phyloP scores from a whole-genome alignment of 2,888 invertebrate species.

The Oxystoma pomonae region DNA sequence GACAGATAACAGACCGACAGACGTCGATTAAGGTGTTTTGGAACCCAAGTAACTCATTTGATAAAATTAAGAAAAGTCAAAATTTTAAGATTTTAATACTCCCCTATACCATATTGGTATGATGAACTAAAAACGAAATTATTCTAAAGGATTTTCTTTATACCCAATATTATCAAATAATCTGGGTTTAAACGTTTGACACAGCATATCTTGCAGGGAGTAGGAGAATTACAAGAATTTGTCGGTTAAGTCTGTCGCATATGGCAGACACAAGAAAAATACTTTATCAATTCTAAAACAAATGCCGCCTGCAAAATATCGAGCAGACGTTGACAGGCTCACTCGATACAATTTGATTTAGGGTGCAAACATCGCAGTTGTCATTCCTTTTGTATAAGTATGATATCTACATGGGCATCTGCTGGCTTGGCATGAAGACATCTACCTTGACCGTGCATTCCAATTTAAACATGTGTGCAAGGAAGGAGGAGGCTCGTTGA shows the following conservation, averaged over 20 bases:
- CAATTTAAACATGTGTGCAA: too few species aligned
- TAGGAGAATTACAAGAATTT: neutral
- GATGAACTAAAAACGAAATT: too few species aligned
- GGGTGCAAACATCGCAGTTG: slow-evolving; percentile 40
- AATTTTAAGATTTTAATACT: too few species aligned
- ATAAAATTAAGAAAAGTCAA: too few species aligned
- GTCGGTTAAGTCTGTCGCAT: neutral
- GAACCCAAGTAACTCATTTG: too few species aligned
- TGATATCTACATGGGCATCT: slow-evolving; percentile 48
- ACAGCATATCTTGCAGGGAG: neutral
- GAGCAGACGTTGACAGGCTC: neutral
- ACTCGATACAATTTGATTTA: slow-evolving; percentile 38
- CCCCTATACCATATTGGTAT: too few species aligned
- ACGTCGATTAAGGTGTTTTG: too few species aligned
- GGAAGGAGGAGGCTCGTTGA: too few species aligned
- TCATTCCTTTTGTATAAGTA: slow-evolving; percentile 40
- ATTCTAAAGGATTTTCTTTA: too few species aligned
- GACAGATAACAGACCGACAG: too few species aligned
- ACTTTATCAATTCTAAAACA: neutral
- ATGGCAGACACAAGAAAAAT: neutral
- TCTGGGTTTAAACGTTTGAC: neutral
- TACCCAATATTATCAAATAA: too few species aligned
- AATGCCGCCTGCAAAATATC: slow-evolving; percentile 1
- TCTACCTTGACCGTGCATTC: too few species aligned
- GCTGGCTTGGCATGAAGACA: slow-evolving; percentile 32